A percentile compares a stretch with the other conserved stretches of the same genome.
Conservation (phyloP, 2,797 vertebrate genomes). For the Ambastaia sidthimunki region DNA sequence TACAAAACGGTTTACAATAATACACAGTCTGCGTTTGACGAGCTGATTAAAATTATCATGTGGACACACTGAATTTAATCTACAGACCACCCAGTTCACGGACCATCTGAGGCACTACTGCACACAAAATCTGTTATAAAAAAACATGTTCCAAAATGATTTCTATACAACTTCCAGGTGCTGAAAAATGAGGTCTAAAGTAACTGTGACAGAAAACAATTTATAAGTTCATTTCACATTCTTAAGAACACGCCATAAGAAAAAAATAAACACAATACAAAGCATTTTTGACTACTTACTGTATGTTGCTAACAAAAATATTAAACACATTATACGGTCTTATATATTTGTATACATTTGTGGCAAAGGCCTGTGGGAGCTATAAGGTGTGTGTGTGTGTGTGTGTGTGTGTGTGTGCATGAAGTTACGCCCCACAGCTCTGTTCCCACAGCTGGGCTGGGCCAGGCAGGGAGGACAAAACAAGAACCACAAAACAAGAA, state of each 20-base stretch:
- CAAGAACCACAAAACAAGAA: constrained; percentile 55
- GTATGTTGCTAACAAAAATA: too few relatives aligned
- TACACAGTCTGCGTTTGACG: constrained; percentile 35
- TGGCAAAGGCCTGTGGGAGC: not conserved
- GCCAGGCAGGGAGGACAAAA: constrained; percentile 57
- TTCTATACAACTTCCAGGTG: too few relatives aligned
- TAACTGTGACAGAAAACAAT: too few relatives aligned
- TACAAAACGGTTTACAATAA: not conserved
- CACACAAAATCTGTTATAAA: too few relatives aligned
- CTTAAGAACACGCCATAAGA: too few relatives aligned
- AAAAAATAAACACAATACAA: too few relatives aligned
- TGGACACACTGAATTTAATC: constrained; percentile 12
- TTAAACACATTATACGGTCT: too few relatives aligned
- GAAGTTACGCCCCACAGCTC: constrained; percentile 50
- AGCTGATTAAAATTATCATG: constrained; percentile 19
- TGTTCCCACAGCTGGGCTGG: constrained; percentile 63
- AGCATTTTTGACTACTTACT: too few relatives aligned
- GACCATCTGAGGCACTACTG: not conserved
- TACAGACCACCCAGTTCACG: constrained; percentile 19
- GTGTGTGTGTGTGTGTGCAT: constrained; percentile 46
- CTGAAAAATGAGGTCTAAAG: too few relatives aligned
- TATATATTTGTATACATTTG: too few relatives aligned
- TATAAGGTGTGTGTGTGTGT: constrained; percentile 19
- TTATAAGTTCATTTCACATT: too few relatives aligned
- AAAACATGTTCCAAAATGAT: too few relatives aligned